Evolutionary conservation across 1,140 invertebrate genomes (phyloP), one percentile per base, ranked within the genome.

Genomic region (Hetaerina americana): DNA sequence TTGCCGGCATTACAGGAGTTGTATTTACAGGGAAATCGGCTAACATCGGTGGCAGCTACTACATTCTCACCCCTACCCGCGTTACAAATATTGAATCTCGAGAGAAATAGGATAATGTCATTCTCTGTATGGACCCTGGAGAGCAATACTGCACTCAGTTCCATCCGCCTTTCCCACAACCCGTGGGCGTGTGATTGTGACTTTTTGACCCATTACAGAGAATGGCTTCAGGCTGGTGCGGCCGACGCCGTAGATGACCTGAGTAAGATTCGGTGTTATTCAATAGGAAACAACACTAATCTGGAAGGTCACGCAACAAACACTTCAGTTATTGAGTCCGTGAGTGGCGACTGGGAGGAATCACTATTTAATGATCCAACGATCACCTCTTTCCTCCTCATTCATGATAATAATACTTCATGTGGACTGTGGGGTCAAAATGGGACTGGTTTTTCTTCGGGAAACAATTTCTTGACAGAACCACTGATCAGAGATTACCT

Each of bases 171-270:
- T 28, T 85, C 90, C 0, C 86, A 84, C 5, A 96, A 96, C 80
- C 91, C 91, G 2, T 96, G 93, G 93, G 89, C 88, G 27, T 96
- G 94, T 80, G 89, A 92, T 72, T 96, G 94, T 82, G 88, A 91
- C 74, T 94, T 92, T 77, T 86, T 90, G 8, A 88, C 90, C 77
- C 85, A 87, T 77, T 88, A 93, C 76, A 87, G 90, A 72, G 89
- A 93, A 77, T 96, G 92, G 88, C 85, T 90, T 71, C 84, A 86
- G 66, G 84, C 15, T 18, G 40, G 85, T 66, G 85, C 79, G 18
- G 77, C 86, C 22, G 85, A 84, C 69, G 85, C 86, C 24, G 87
- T 93, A 0, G 80, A 80, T 66, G 92, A 93, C 78, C 78, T 85
- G 26, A 77, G 84, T 12, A 31, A 73, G 25, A 29, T 79, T 5